phyloP scores from a whole-genome alignment of 2,113 vertebrate genomes.

The Thamnaconus septentrionalis region DNA sequence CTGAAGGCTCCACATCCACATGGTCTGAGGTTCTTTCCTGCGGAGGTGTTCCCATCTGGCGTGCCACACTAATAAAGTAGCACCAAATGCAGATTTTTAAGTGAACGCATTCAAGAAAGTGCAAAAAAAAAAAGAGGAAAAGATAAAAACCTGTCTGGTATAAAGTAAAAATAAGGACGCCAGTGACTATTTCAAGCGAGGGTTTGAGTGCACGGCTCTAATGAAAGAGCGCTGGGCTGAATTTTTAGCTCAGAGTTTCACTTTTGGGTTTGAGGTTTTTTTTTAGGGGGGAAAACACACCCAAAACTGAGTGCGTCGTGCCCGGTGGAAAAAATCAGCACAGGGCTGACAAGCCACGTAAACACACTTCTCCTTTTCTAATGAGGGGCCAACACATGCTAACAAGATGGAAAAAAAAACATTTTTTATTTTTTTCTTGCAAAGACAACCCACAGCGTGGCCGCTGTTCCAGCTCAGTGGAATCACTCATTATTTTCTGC shows the following conservation, averaged over 20 bases:
- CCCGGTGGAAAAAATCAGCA: too few relatives aligned
- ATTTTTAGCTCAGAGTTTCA: conserved; percentile 17
- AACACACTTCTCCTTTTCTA: conserved; percentile 29
- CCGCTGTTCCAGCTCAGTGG: conserved; percentile 23
- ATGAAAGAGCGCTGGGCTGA: conserved; percentile 14
- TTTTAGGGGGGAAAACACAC: not conserved
- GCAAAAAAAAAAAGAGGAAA: too few relatives aligned
- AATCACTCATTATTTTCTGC: conserved; percentile 8
- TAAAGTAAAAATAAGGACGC: conserved; percentile 2
- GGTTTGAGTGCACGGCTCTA: conserved; percentile 4
- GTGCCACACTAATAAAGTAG: too few relatives aligned
- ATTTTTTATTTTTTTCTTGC: not conserved
- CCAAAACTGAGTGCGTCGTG: not conserved
- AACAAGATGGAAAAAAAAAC: conserved; percentile 43
- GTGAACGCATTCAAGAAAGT: too few relatives aligned
- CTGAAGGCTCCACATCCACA: too few relatives aligned
- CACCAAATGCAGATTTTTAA: too few relatives aligned
- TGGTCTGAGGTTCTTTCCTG: too few relatives aligned
- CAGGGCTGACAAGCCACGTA: not conserved
- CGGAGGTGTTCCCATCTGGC: too few relatives aligned
- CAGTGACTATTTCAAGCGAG: not conserved
- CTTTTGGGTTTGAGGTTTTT: not conserved
- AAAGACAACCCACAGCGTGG: conserved; percentile 38
- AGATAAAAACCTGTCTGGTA: too few relatives aligned
- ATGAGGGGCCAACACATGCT: conserved; percentile 42